These are phyloP conservation scores for Euglossa dilemma DNA, from an alignment of 1,140 invertebrate species.

Conservation along the genomic window DNA sequence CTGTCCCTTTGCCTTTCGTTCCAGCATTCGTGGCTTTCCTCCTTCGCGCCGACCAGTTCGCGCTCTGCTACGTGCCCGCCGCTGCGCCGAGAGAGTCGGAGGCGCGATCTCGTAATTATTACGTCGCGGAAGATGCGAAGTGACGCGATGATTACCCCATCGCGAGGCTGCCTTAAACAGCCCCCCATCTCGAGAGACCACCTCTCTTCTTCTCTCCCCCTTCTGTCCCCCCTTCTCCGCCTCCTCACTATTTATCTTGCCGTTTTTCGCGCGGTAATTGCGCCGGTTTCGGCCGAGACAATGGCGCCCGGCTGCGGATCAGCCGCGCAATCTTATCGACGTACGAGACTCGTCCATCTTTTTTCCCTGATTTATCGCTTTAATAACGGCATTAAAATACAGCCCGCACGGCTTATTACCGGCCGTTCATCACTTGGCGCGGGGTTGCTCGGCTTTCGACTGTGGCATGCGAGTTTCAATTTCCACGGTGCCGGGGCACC, in stretches of 20 bases:
- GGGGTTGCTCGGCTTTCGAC: background rate
- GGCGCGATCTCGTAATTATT: slow-evolving; percentile 72
- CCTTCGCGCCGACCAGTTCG: slow-evolving; percentile 39
- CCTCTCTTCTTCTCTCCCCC: background rate
- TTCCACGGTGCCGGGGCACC: background rate
- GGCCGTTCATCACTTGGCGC: background rate
- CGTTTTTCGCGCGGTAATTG: slow-evolving; percentile 49
- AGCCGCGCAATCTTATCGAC: background rate
- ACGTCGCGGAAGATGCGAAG: slow-evolving; percentile 66
- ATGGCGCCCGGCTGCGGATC: background rate
- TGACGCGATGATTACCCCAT: slow-evolving; percentile 72
- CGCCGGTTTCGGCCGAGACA: slow-evolving; percentile 39
- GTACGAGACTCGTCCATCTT: background rate
- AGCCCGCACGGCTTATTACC: slow-evolving; percentile 14
- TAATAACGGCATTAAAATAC: slow-evolving; percentile 30
- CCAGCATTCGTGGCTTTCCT: slow-evolving; percentile 24
- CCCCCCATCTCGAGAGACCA: slow-evolving; percentile 1
- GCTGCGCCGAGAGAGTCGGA: slow-evolving; percentile 52
- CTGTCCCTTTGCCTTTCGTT: slow-evolving; percentile 39
- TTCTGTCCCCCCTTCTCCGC: background rate
- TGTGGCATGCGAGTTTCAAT: slow-evolving; percentile 25
- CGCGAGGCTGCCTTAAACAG: slow-evolving; percentile 52
- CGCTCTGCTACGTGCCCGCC: background rate
- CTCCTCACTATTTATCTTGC: slow-evolving; percentile 49
- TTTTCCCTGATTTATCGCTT: slow-evolving; percentile 28